These are phyloP conservation scores for Drosophila merina DNA, from an alignment of 2,888 invertebrate species.

Conservation along the genomic window DNA sequence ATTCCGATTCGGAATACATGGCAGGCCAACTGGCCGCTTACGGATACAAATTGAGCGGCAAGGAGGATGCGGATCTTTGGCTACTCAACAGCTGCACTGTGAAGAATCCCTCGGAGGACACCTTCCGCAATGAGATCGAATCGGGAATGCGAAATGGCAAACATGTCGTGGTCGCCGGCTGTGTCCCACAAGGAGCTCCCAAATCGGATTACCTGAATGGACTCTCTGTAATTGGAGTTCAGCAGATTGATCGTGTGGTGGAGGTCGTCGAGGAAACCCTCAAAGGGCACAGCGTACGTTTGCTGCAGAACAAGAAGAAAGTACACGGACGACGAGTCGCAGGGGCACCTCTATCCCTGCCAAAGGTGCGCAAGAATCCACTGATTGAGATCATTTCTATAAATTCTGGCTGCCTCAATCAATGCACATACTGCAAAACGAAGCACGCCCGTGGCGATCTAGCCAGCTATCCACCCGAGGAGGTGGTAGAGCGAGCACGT, in stretches of 20 bases:
- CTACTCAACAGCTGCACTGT: slow-evolving; percentile 98
- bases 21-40: slow-evolving; percentile 95
- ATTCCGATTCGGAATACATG: slow-evolving; percentile 99
- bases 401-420: slow-evolving; percentile 98
- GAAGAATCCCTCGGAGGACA: slow-evolving; percentile 98
- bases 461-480: slow-evolving; percentile 95
- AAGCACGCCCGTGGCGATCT: slow-evolving; percentile 98
- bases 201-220: slow-evolving; percentile 86
- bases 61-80: slow-evolving; percentile 95
- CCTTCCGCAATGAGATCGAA: slow-evolving; percentile 94
- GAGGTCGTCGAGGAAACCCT: slow-evolving; percentile 99
- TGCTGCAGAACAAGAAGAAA: slow-evolving; percentile 94
- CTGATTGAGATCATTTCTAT: slow-evolving; percentile 98
- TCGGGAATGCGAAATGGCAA: slow-evolving; percentile 90
- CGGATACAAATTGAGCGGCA: slow-evolving; percentile 93
- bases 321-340: slow-evolving; percentile 91
- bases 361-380: slow-evolving; percentile 97
- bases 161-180: slow-evolving; percentile 97
- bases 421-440: slow-evolving; percentile 99
- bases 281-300: slow-evolving; percentile 92
- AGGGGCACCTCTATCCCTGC: slow-evolving; percentile 93
- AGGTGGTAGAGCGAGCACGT: slow-evolving; percentile 93
- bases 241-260: slow-evolving; percentile 98
- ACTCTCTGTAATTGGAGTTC: slow-evolving; percentile 97
- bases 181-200: slow-evolving; percentile 97